These are phyloP conservation scores for Acanthochromis polyacanthus DNA, from an alignment of 2,113 vertebrate species.

Conservation along the genomic window DNA sequence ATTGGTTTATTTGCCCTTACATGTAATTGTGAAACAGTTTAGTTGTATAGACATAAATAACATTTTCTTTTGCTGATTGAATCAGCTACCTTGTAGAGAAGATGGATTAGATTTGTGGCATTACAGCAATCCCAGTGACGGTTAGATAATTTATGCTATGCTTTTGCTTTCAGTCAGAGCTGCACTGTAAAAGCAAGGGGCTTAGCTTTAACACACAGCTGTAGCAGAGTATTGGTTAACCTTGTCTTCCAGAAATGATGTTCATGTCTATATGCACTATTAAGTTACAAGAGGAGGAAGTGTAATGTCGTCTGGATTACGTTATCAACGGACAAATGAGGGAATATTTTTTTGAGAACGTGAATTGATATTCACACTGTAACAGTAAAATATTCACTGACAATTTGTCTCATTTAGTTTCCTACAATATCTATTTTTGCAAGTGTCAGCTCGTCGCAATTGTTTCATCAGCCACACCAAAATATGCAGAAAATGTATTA, in stretches of 20 bases:
- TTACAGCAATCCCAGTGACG: constrained; percentile 18
- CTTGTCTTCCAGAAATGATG: not conserved
- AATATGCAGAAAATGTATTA: too few relatives aligned
- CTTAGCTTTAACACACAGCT: not conserved
- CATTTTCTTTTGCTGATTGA: constrained; percentile 26
- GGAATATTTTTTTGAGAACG: too few relatives aligned
- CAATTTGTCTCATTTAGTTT: too few relatives aligned
- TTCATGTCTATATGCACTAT: not conserved
- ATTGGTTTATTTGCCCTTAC: not conserved
- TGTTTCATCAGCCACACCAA: too few relatives aligned
- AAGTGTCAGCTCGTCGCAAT: too few relatives aligned
- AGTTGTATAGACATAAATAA: constrained; percentile 20
- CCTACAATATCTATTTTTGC: too few relatives aligned
- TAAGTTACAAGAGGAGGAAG: too few relatives aligned
- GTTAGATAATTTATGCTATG: not conserved
- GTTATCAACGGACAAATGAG: too few relatives aligned
- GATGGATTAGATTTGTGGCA: too few relatives aligned
- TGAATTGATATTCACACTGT: too few relatives aligned
- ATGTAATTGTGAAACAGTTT: not conserved
- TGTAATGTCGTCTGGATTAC: too few relatives aligned
- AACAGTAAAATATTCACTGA: too few relatives aligned
- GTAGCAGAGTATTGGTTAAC: not conserved
- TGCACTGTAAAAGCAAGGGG: not conserved
- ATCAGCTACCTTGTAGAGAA: constrained; percentile 1
- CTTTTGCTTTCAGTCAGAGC: constrained; percentile 6